Conservation (phyloP, 2,797 vertebrate species). For the Pantherophis alleghaniensis region DNA sequence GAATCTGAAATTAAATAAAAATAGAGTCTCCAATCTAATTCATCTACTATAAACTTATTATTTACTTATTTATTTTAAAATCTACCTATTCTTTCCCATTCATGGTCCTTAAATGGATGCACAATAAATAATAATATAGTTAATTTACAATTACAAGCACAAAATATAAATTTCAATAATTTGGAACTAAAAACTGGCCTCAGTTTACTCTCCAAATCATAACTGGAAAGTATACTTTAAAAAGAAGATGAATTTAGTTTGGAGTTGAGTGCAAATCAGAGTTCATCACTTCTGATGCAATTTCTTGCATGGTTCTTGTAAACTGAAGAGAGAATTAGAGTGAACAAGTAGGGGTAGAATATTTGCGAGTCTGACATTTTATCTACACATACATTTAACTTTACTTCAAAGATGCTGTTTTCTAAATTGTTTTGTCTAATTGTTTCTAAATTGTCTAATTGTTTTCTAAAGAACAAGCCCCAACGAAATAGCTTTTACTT, state of each 20-base stretch:
- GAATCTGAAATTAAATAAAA: not conserved
- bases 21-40: not conserved
- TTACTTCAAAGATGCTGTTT: not conserved
- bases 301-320: not conserved
- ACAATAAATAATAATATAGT: not conserved
- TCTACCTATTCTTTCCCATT: not conserved
- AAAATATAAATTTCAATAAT: not conserved
- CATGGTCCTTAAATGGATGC: not conserved
- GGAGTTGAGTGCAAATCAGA: not conserved
- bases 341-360: not conserved
- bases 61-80: not conserved
- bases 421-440: not conserved
- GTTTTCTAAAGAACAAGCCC: not conserved
- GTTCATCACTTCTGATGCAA: not conserved
- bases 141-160: not conserved
- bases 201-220: not conserved
- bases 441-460: not conserved
- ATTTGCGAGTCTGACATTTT: not conserved
- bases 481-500: not conserved
- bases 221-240: not conserved
- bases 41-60: not conserved
- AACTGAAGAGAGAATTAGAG: not conserved
- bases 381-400: not conserved
- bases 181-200: not conserved
- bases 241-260: not conserved